A percentile compares a stretch with the other conserved stretches of the same genome.
Evolutionary conservation across 2,797 vertebrate genomes (phyloP).

Genomic region (Perdix hodgsoniae): DNA sequence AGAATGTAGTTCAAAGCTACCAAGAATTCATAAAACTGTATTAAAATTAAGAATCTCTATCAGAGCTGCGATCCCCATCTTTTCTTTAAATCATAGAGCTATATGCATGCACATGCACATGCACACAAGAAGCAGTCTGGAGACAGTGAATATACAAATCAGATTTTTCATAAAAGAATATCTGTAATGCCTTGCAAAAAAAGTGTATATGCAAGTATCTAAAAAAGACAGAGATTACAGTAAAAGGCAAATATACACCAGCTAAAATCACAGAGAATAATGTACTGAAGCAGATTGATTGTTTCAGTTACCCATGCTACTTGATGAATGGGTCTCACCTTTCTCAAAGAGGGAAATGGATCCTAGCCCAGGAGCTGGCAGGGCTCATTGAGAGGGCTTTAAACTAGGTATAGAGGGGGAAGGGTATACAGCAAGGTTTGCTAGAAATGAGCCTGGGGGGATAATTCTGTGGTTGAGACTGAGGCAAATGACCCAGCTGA

Average conservation of each 20-base stretch:
- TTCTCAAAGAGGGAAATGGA: too few species aligned
- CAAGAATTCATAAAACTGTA: background rate
- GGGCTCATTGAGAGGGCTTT: too few species aligned
- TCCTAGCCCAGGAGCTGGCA: too few species aligned
- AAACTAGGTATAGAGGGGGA: too few species aligned
- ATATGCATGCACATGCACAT: background rate
- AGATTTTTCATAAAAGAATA: background rate
- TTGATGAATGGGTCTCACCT: slow-evolving; percentile 20
- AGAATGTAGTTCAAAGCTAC: background rate
- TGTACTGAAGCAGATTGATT: background rate
- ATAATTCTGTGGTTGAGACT: too few species aligned
- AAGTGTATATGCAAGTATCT: background rate
- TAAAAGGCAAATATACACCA: slow-evolving; percentile 22
- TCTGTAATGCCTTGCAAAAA: background rate
- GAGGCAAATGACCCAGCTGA: too few species aligned
- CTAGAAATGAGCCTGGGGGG: too few species aligned
- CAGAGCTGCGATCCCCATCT: background rate
- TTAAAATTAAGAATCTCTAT: background rate
- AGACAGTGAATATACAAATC: background rate
- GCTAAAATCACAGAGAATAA: background rate
- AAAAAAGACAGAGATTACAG: background rate
- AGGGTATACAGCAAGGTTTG: too few species aligned
- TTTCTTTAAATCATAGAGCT: background rate
- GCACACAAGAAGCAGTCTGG: background rate
- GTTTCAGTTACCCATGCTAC: slow-evolving; percentile 32